Conservation (phyloP, 2,888 invertebrate genomes). For the Dascillus cervinus region DNA sequence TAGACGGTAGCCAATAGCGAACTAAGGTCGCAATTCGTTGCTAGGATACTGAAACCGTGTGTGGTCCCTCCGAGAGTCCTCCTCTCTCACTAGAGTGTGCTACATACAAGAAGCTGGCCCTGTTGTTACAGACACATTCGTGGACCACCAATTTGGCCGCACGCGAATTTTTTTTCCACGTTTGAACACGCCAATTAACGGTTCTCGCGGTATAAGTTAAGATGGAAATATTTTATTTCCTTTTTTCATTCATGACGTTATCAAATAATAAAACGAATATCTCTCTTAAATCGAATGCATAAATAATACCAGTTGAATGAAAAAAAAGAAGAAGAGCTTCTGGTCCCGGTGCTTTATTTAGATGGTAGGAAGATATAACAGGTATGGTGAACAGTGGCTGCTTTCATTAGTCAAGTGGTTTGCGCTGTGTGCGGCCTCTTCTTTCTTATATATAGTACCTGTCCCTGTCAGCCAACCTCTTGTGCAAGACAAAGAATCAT, state of each 20-base stretch:
- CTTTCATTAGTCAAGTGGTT: constrained; percentile 27
- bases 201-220: too few relatives aligned
- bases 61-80: not conserved
- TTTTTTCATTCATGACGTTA: too few relatives aligned
- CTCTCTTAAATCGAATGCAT: too few relatives aligned
- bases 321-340: constrained; percentile 24
- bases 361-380: constrained; percentile 27
- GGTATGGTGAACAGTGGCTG: constrained; percentile 27
- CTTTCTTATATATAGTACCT: constrained; percentile 18
- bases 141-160: too few relatives aligned
- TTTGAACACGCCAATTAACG: too few relatives aligned
- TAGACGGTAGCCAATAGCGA: constrained; percentile 26
- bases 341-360: constrained; percentile 22
- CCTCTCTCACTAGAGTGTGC: constrained; percentile 18
- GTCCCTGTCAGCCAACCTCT: constrained; percentile 10
- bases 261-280: too few relatives aligned
- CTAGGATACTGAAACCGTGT: constrained; percentile 22
- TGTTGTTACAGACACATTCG: too few relatives aligned
- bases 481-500: too few relatives aligned
- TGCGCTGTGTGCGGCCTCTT: constrained; percentile 25
- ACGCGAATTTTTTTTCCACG: too few relatives aligned
- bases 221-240: too few relatives aligned
- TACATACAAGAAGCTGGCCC: constrained; percentile 15
- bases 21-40: constrained; percentile 29
- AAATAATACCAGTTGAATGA: too few relatives aligned